Evolutionary conservation across 2,888 invertebrate genomes (phyloP), one percentile per base, ranked within the genome.

Genomic region (Drosophila incognita): DNA sequence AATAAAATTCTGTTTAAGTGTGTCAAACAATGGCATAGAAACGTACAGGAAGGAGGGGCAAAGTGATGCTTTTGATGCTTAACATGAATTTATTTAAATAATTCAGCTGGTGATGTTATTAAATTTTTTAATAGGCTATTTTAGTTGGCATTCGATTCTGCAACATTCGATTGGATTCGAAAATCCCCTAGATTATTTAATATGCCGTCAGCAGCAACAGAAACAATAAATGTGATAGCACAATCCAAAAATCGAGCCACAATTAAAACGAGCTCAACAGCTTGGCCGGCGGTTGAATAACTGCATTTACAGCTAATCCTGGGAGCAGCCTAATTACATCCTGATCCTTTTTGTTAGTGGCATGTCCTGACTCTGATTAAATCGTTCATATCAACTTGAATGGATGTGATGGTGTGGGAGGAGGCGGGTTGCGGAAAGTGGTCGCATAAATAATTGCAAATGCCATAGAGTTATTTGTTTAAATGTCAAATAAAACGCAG

Each of bases 271-370:
- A 68, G 81, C 53, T 83, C 82, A 88, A 86, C 83, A 76, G 87
- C 76, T 81, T 73, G 66, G n/a, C 49, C 51, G 42, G 54, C 46
- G 48, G 62, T 49, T 58, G 57, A 61, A 63, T 69, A 81, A 78
- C 65, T 71, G 66, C 81, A 76, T 71, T 69, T 59, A 51, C 68
- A 82, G 65, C 75, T 81, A 87, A 89, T 87, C 81, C 78, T n/a
- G 63, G 71, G 56, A 72, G 82, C 75, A 84, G 78, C 85, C 81
- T 85, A 85, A 86, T 89, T 87, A 89, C 79, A 75, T 59, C 56
- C 65, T 65, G 68, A 73, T 48, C 67, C 63, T 51, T 76, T 80
- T 65, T 24, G 42, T 27, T 64, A 35, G 58, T 56, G 51, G 24
- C 56, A 60, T 63, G 62, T 63, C 29, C 69, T 21, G 58, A 24